phyloP scores from a whole-genome alignment of 2,888 invertebrate species.

The Eledona agricola region DNA sequence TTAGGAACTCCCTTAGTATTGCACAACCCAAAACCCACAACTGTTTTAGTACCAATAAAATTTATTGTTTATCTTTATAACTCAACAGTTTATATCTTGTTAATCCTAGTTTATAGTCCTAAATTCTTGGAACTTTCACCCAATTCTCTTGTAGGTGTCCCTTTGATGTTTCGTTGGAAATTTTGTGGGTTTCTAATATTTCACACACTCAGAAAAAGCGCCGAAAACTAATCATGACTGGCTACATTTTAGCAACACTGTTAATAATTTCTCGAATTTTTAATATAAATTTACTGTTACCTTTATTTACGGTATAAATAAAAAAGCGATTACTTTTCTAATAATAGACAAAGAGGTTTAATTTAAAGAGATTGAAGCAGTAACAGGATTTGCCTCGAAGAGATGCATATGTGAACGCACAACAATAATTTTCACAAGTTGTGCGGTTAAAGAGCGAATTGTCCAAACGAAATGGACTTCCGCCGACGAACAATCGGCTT shows the following conservation, averaged over 20 bases:
- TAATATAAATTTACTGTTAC: constrained; percentile 23
- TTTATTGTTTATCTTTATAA: too few species aligned
- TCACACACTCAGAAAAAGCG: too few species aligned
- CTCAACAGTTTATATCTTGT: too few species aligned
- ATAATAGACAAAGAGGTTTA: constrained; percentile 9
- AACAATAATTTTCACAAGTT: constrained; percentile 30
- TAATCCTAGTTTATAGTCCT: too few species aligned
- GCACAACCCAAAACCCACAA: too few species aligned
- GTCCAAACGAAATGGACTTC: constrained; percentile 20
- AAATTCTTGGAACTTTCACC: too few species aligned
- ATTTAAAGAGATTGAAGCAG: constrained; percentile 17
- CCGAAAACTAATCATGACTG: constrained; percentile 23
- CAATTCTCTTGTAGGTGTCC: too few species aligned
- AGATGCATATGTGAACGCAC: constrained; percentile 15
- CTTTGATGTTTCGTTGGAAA: too few species aligned
- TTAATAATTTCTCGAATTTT: constrained; percentile 12
- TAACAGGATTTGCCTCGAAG: constrained; percentile 1
- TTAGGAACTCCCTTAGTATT: too few species aligned
- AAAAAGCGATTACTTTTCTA: constrained; percentile 22
- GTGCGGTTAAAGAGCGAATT: constrained; percentile 16
- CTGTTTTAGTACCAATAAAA: too few species aligned
- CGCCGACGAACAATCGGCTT: constrained; percentile 10
- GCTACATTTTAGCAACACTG: constrained; percentile 15
- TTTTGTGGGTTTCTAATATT: too few species aligned
- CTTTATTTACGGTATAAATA: constrained; percentile 4